Evolutionary conservation across 2,113 vertebrate species (phyloP).

Genomic region (Trinectes maculatus): DNA sequence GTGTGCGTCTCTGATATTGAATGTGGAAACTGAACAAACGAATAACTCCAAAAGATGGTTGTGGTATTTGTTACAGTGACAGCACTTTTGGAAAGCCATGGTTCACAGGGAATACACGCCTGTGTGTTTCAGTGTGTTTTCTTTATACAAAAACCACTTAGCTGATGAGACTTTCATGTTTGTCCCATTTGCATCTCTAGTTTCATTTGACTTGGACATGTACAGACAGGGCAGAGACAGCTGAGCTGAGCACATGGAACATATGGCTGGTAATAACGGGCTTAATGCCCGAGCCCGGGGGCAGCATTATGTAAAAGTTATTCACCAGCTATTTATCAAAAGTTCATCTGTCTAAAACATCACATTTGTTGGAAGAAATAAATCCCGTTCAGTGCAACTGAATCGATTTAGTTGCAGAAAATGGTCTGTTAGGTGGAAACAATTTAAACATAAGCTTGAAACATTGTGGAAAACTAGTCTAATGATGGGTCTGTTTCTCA

Average conservation of each 20-base stretch:
- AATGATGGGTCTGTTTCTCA: too few species aligned
- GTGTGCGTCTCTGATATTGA: neutral
- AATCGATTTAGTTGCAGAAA: too few species aligned
- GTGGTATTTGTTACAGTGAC: neutral
- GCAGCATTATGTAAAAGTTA: neutral
- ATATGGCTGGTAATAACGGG: neutral
- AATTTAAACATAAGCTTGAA: too few species aligned
- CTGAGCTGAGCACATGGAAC: neutral
- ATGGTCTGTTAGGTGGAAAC: too few species aligned
- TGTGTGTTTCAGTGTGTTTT: too few species aligned
- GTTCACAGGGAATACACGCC: neutral
- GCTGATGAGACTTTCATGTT: neutral
- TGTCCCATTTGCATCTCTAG: neutral
- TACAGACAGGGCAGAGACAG: neutral
- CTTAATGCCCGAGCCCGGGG: neutral
- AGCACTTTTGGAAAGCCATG: neutral
- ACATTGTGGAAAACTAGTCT: too few species aligned
- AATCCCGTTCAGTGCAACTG: neutral
- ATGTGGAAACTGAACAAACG: neutral
- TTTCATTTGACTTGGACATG: neutral
- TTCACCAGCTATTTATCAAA: neutral
- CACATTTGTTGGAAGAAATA: neutral
- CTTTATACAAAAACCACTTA: neutral
- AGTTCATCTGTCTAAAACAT: neutral
- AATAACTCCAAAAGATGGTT: neutral